Base-by-base conservation (phyloP, 1,140 invertebrate genomes). In the Penaeus vannamei region DNA sequence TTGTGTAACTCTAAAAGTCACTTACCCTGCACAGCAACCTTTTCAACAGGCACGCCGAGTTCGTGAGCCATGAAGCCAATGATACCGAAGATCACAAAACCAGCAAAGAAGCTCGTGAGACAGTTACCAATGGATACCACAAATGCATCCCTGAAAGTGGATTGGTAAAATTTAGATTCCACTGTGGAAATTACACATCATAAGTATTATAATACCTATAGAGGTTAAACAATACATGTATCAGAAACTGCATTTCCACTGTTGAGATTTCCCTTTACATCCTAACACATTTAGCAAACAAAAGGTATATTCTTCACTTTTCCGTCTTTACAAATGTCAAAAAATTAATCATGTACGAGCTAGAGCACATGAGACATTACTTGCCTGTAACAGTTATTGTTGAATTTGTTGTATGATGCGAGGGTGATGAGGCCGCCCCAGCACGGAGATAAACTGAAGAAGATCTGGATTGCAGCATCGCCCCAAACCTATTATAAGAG, bases 391-490 rank as follows among this genome's bases (percentile, higher is more conserved):
- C 96, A 96, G 91, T 97, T 96, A 92, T 97, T 96, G 64, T 95
- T 94, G 92, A 97, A 97, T 92, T 96, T 96, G 93, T 97, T 97
- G 92, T 97, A 97, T 5, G 96, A 96, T 42, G 96, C 96, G 19
- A 97, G 94, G 7, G 96, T 96, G 46, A 97, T 96, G 20, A 97
- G 93, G 61, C 96, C 96, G 90, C 97, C 97, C 96, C 96, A 97
- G 17, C 96, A 96, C 3, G 96, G 96, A 92, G 96, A 97, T 29
- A 97, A 92, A 0, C 97, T 96, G 92, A 97, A 97, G 93, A 97
- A 97, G 92, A 97, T 97, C 93, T 97, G 97, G 10, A 97, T 96
- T 23, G 96, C 96, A 1, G 97, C 97, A 92, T 97, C 97, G 82
- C 96, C 96, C 97, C 97, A 97, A 42, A 97, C 97, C 95, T 96